Conservation (phyloP, 37 sponge, comb jelly and placozoan genomes). For the Agelas oroides region DNA sequence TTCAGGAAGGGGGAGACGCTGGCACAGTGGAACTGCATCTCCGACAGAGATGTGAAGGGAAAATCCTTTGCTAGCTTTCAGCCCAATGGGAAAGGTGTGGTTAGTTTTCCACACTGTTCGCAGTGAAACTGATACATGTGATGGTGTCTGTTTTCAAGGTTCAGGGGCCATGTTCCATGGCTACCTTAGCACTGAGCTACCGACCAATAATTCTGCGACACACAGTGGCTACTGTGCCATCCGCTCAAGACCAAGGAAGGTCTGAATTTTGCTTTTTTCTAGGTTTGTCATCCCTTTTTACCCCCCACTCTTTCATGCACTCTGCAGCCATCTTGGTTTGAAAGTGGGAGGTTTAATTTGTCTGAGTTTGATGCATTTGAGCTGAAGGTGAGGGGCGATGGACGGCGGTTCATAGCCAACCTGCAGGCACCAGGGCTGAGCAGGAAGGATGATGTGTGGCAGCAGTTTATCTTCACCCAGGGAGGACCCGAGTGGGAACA, state of each 20-base stretch:
- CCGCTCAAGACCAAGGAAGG: slow-evolving; percentile 74
- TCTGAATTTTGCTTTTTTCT: no score
- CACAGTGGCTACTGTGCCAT: slow-evolving; percentile 91
- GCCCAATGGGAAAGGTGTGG: slow-evolving; percentile 61
- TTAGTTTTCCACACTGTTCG: no score
- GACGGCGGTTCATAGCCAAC: slow-evolving; percentile 80
- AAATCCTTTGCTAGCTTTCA: slow-evolving; percentile 54
- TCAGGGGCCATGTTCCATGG: slow-evolving; percentile 78
- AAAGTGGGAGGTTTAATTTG: slow-evolving; percentile 58
- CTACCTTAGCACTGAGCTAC: slow-evolving; percentile 55
- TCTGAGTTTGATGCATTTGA: slow-evolving; percentile 86
- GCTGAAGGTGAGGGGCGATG: slow-evolving; percentile 86
- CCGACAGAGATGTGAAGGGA: slow-evolving; percentile 78
- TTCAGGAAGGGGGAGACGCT: slow-evolving; percentile 60
- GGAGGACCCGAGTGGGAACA: slow-evolving; percentile 95
- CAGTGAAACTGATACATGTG: background rate
- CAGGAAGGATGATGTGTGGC: slow-evolving; percentile 87
- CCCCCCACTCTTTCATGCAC: no score
- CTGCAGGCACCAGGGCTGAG: slow-evolving; percentile 49
- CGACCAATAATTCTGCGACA: slow-evolving; percentile 12
- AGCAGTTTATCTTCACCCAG: slow-evolving; percentile 85
- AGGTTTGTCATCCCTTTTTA: background rate
- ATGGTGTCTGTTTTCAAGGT: slow-evolving; percentile 13
- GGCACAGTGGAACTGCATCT: slow-evolving; percentile 77
- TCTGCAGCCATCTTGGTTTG: slow-evolving; percentile 44